Conservation (phyloP, 2,797 vertebrate genomes). For the Spinus olivaceus region DNA sequence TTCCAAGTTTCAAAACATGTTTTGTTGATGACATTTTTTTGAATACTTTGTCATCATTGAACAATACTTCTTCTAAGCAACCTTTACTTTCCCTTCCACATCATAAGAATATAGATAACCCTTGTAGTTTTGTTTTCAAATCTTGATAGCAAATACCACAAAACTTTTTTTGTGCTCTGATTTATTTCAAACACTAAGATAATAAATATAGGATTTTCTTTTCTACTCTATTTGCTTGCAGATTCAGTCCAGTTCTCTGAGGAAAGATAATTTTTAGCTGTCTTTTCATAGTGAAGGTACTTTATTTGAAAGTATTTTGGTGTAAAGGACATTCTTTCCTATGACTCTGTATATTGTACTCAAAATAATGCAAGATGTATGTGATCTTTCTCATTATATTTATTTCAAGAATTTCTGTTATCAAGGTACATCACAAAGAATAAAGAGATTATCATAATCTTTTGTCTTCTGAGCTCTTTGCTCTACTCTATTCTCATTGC, state of each 20-base stretch:
- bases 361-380: background rate
- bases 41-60: background rate
- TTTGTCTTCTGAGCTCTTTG: background rate
- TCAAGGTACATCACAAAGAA: background rate
- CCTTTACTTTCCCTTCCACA: background rate
- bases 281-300: background rate
- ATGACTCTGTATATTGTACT: background rate
- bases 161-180: background rate
- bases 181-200: background rate
- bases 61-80: background rate
- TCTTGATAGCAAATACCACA: background rate
- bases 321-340: background rate
- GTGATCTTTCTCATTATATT: background rate
- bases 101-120: background rate
- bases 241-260: background rate
- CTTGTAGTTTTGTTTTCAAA: background rate
- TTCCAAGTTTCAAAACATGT: background rate
- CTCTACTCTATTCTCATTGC: background rate
- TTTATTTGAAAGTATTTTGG: background rate
- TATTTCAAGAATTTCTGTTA: constrained; percentile 24
- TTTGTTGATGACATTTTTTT: background rate
- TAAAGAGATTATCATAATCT: background rate
- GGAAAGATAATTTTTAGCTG: background rate
- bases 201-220: background rate
- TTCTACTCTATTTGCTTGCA: background rate